phyloP scores from a whole-genome alignment of 2,888 invertebrate genomes.

The Phengaris alcon region DNA sequence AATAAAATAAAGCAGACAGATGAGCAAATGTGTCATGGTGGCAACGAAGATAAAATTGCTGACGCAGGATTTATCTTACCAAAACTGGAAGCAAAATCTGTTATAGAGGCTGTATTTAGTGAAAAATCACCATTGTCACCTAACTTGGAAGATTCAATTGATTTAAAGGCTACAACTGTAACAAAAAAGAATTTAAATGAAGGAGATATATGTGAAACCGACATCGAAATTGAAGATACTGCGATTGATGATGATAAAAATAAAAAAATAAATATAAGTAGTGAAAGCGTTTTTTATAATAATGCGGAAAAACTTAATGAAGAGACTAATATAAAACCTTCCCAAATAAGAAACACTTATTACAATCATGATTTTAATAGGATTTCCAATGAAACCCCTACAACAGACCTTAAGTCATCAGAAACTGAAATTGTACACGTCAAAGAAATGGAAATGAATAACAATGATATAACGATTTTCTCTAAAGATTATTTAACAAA shows the following conservation, averaged over 20 bases:
- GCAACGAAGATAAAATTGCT: not conserved
- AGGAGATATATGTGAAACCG: not conserved
- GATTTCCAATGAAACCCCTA: not conserved
- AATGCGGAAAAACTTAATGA: not conserved
- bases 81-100: not conserved
- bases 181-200: not conserved
- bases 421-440: not conserved
- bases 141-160: not conserved
- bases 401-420: not conserved
- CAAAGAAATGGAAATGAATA: not conserved
- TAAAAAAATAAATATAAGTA: not conserved
- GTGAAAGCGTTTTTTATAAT: not conserved
- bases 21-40: not conserved
- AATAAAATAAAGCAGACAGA: not conserved
- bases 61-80: not conserved
- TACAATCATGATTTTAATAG: not conserved
- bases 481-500: not conserved
- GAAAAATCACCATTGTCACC: not conserved
- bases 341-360: not conserved
- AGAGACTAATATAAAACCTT: not conserved
- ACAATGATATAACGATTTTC: not conserved
- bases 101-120: not conserved
- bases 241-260: not conserved
- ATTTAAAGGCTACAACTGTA: not conserved
- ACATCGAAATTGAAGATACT: not conserved